Evolutionary conservation across 2,888 invertebrate species (phyloP).

Genomic region (Anarsia innoxiella): DNA sequence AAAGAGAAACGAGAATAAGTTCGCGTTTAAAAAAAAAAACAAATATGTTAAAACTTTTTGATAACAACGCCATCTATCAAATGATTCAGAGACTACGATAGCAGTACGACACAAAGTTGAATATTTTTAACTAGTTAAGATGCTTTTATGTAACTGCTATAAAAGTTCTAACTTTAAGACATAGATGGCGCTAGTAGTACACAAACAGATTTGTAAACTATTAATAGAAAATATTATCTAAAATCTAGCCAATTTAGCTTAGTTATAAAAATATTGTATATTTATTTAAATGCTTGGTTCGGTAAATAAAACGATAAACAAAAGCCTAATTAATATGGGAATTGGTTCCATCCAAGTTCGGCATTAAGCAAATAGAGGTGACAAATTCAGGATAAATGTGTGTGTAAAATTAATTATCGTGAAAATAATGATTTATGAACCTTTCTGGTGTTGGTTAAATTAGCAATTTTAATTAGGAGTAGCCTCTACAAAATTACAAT

Average conservation of each 20-base stretch:
- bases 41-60: background rate
- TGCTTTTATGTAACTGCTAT: background rate
- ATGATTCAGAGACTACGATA: too few species aligned
- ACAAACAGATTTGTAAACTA: too few species aligned
- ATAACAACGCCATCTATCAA: constrained; percentile 4
- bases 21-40: background rate
- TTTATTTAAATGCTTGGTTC: too few species aligned
- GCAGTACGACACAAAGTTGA: too few species aligned
- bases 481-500: too few species aligned
- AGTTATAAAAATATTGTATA: too few species aligned
- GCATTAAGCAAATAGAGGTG: background rate
- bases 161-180: background rate
- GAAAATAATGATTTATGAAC: constrained; percentile 6
- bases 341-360: background rate
- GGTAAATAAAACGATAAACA: too few species aligned
- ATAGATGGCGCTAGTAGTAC: background rate
- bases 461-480: constrained; percentile 7
- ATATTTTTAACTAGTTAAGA: too few species aligned
- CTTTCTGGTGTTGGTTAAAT: constrained; percentile 4
- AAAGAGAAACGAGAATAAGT: constrained; percentile 25
- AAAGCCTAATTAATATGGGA: too few species aligned
- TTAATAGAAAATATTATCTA: too few species aligned
- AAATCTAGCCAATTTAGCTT: too few species aligned
- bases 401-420: constrained; percentile 5
- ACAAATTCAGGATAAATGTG: background rate